These are phyloP conservation scores for Melozone crissalis DNA, from an alignment of 2,113 vertebrate genomes.

Conservation along the genomic window DNA sequence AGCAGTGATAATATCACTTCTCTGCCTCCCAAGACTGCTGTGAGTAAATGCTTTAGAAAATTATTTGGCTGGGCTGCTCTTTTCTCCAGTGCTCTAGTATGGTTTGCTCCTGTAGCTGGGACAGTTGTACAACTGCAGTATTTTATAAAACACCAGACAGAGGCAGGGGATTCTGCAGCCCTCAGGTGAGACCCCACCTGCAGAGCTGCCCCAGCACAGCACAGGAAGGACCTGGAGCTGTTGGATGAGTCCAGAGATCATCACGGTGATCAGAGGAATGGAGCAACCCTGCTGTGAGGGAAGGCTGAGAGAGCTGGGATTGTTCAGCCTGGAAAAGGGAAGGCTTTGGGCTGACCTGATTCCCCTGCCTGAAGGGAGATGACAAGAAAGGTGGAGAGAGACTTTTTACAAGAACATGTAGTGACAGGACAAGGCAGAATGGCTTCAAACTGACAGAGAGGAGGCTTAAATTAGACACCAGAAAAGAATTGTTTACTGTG, in stretches of 20 bases:
- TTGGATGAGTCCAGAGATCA: not conserved
- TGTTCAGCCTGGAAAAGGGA: not conserved
- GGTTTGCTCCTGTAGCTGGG: not conserved
- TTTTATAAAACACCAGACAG: not conserved
- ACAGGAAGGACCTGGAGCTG: not conserved
- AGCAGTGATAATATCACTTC: not conserved
- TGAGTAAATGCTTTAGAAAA: not conserved
- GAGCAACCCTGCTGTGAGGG: not conserved
- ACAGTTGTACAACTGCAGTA: not conserved
- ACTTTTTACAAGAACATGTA: not conserved
- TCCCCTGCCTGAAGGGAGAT: not conserved
- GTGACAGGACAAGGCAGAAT: too few relatives aligned
- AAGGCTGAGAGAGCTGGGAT: not conserved
- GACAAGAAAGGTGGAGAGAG: not conserved
- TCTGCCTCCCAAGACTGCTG: not conserved
- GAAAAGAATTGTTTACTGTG: not conserved
- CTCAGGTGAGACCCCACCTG: not conserved
- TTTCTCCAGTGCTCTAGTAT: not conserved
- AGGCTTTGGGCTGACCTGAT: not conserved
- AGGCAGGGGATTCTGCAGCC: not conserved
- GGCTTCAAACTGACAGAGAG: not conserved
- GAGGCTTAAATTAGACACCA: not conserved
- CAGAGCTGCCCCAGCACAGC: not conserved
- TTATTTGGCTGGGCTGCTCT: not conserved
- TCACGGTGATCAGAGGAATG: not conserved